These are phyloP conservation scores for Rhabdomys dilectus DNA, from an alignment of 2,113 vertebrate genomes.

Conservation along the genomic window DNA sequence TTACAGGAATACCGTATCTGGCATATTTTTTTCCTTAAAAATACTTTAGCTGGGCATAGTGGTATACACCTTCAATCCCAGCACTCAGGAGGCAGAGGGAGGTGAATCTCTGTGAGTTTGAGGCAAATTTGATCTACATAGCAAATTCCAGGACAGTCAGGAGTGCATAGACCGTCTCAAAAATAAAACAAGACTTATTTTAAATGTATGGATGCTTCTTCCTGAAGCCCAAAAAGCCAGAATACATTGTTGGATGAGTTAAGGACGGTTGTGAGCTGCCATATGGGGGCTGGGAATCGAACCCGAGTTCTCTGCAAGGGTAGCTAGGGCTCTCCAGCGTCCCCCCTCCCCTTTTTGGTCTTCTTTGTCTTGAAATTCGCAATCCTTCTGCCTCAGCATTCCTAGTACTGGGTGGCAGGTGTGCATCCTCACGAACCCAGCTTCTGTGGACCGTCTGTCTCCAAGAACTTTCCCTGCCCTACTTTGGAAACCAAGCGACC, in stretches of 20 bases:
- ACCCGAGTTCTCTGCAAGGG: not conserved
- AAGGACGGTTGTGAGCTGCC: not conserved
- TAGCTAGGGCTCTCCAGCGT: not conserved
- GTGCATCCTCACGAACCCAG: not conserved
- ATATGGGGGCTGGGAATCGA: not conserved
- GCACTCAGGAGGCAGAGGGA: not conserved
- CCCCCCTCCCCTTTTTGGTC: no score
- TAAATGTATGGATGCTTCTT: not conserved
- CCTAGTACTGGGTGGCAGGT: not conserved
- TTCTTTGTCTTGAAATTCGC: not conserved
- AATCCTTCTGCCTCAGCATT: not conserved
- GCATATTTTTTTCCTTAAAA: not conserved
- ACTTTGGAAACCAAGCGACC: not conserved
- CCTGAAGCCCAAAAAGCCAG: not conserved
- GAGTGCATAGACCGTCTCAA: not conserved
- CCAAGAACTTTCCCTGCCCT: not conserved
- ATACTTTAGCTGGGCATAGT: not conserved
- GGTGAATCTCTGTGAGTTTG: not conserved
- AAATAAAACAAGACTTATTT: not conserved
- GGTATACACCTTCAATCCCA: not conserved
- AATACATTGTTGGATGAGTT: not conserved
- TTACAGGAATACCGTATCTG: not conserved
- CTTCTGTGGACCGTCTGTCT: no score
- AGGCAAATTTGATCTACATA: not conserved
- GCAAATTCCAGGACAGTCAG: not conserved